These are phyloP conservation scores for Varanus komodoensis DNA, from an alignment of 2,113 vertebrate species.

Conservation along the genomic window DNA sequence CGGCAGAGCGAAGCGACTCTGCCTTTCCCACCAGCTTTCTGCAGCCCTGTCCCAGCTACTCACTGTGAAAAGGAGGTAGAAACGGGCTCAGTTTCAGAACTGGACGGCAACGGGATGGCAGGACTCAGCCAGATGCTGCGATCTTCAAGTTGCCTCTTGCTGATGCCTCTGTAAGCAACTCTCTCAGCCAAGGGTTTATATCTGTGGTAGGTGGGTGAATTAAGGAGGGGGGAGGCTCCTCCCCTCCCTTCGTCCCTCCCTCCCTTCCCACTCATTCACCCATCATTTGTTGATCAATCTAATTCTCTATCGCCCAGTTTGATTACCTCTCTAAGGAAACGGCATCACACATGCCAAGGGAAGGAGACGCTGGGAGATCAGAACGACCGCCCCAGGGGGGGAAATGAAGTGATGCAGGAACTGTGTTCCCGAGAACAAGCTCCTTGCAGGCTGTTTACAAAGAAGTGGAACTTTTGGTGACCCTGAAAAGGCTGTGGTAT, in stretches of 20 bases:
- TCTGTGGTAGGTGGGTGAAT: slow-evolving; percentile 32
- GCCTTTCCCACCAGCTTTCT: neutral
- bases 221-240: slow-evolving; percentile 41
- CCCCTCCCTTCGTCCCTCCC: slow-evolving; percentile 17
- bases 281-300: slow-evolving; percentile 30
- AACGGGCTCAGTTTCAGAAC: neutral
- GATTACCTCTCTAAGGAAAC: slow-evolving; percentile 5
- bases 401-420: neutral
- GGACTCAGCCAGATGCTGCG: neutral
- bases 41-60: slow-evolving; percentile 18
- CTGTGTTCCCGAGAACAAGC: neutral
- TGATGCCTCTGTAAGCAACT: slow-evolving; percentile 22
- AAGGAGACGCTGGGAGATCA: neutral
- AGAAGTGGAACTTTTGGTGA: neutral
- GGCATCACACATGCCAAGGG: neutral
- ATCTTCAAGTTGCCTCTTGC: neutral
- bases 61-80: slow-evolving; percentile 33
- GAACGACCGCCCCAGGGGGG: neutral
- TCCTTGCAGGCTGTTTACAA: neutral
- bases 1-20: neutral
- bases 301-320: slow-evolving; percentile 3
- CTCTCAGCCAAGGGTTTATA: slow-evolving; percentile 47
- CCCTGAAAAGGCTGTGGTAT: neutral
- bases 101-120: neutral
- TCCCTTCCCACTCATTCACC: slow-evolving; percentile 2